Percentiles rank a stretch among this genome's conserved stretches.
phyloP scores from a whole-genome alignment of 1,140 invertebrate species.

The Eriosoma lanigerum region DNA sequence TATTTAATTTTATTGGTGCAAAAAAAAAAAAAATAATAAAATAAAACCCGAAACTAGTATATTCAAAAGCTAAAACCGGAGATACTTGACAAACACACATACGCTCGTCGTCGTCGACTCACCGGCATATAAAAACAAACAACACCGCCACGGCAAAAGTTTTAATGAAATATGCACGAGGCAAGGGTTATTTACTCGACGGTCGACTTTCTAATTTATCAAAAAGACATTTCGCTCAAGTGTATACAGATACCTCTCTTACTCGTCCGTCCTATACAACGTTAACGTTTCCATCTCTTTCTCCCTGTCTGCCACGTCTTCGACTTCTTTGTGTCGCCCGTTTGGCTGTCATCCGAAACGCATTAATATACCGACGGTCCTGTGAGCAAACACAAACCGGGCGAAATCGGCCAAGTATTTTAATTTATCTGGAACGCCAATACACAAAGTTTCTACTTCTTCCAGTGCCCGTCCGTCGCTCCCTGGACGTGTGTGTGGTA shows the following conservation, averaged over 20 bases:
- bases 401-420: conserved; percentile 50
- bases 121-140: conserved; percentile 50
- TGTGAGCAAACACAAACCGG: conserved; percentile 50
- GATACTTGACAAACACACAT: conserved; percentile 23
- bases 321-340: conserved; percentile 49
- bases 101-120: conserved; percentile 7
- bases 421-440: conserved; percentile 51
- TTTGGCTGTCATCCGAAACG: conserved; percentile 48
- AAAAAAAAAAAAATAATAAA: background rate
- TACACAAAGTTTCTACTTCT: conserved; percentile 49
- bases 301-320: background rate
- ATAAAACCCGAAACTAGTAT: conserved; percentile 36
- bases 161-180: conserved; percentile 51
- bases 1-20: background rate
- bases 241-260: conserved; percentile 48
- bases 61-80: conserved; percentile 31
- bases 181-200: conserved; percentile 52
- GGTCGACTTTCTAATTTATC: conserved; percentile 52
- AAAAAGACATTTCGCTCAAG: conserved; percentile 52
- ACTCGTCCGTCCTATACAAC: too few relatives aligned
- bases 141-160: conserved; percentile 42
- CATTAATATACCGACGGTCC: conserved; percentile 52
- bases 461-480: background rate
- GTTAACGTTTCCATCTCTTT: background rate
- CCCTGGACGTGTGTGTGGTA: conserved; percentile 10